Percentiles rank a stretch among this genome's conserved stretches.
Evolutionary conservation across 1,140 invertebrate species (phyloP).

Genomic region (Atta texana): DNA sequence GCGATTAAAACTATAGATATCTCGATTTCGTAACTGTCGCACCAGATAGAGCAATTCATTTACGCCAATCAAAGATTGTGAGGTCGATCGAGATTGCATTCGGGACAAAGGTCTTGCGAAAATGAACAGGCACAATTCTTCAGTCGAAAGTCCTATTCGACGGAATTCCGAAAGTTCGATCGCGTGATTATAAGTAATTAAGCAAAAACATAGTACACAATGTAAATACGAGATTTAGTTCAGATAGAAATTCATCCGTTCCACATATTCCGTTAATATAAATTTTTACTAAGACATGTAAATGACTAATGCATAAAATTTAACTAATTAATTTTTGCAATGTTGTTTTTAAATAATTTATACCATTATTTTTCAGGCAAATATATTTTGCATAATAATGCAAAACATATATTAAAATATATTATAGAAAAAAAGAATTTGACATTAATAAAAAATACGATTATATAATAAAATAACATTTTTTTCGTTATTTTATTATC

Average conservation of each 20-base stretch:
- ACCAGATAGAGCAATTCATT: conserved; percentile 7
- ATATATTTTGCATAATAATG: neutral
- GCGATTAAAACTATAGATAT: conserved; percentile 27
- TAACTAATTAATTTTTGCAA: neutral
- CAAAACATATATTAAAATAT: neutral
- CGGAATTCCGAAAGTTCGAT: neutral
- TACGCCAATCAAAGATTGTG: conserved; percentile 2
- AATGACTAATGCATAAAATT: too few relatives aligned
- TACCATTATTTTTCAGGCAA: neutral
- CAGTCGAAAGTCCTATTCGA: neutral
- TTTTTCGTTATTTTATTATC: neutral
- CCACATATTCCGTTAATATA: neutral
- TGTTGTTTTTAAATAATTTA: neutral
- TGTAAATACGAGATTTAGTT: neutral
- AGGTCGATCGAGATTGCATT: neutral
- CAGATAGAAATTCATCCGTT: conserved; percentile 1
- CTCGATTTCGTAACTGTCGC: conserved; percentile 30
- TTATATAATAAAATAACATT: neutral
- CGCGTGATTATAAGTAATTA: neutral
- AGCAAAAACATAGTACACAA: neutral
- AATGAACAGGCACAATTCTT: neutral
- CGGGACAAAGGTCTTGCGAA: neutral
- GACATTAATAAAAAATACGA: neutral
- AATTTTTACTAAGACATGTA: neutral
- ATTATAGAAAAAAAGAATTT: neutral